phyloP scores from a whole-genome alignment of 2,797 vertebrate genomes.

The Rhinella marina region DNA sequence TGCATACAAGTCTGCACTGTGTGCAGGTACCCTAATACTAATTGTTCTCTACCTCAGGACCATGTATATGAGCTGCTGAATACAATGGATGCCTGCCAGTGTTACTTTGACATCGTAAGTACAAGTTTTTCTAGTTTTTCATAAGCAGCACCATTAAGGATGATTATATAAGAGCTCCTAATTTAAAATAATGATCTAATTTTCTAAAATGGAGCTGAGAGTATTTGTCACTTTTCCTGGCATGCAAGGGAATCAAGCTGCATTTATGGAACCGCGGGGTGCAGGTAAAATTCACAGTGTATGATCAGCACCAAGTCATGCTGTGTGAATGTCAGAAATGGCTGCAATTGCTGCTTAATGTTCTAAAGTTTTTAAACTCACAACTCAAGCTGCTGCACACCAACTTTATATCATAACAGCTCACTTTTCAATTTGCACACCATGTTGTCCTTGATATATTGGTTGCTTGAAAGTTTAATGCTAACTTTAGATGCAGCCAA shows the following conservation, averaged over 20 bases:
- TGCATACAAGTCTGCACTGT: too few species aligned
- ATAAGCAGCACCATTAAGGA: neutral
- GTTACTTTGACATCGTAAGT: slow-evolving; percentile 93
- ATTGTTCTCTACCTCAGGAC: slow-evolving; percentile 76
- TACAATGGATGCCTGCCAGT: slow-evolving; percentile 90
- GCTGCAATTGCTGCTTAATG: neutral
- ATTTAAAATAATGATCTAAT: neutral
- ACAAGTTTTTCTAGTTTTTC: neutral
- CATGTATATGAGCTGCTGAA: slow-evolving; percentile 95
- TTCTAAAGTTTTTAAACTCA: neutral
- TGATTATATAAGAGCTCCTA: neutral
- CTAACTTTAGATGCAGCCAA: neutral
- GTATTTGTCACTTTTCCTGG: slow-evolving; percentile 1
- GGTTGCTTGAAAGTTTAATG: neutral
- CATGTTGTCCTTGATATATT: neutral
- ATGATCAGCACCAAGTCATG: neutral
- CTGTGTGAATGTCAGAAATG: neutral
- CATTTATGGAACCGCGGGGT: neutral
- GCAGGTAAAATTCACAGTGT: neutral
- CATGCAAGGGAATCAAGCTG: neutral
- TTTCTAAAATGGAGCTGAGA: neutral
- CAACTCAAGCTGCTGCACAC: neutral
- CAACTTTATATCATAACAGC: neutral
- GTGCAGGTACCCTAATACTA: neutral
- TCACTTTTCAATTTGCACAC: neutral